Base-by-base conservation (phyloP, 2,888 invertebrate species). In the Acrobasis suavella region DNA sequence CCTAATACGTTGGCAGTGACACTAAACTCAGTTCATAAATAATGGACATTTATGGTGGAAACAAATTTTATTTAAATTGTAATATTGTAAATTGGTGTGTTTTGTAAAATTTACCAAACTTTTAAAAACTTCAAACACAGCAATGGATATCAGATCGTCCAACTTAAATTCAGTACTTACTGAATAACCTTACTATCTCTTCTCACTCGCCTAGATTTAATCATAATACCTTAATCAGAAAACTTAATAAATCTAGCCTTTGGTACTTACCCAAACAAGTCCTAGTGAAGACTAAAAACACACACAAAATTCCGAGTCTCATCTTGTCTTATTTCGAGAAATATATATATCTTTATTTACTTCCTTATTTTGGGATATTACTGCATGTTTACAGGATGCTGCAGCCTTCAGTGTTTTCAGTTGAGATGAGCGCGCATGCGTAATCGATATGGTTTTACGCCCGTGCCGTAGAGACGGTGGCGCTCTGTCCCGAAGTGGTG, bases 201-300 rank as follows among this genome's bases (percentile, higher is more conserved):
- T 32, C 32, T 32, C 8, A 32, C 32, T 32, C 2, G 32, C 32
- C 22, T 22, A 22, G 22, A 22, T 32, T 22, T 32, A 32, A 32
- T 32, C 8, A 32, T 32, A 32, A 7, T 32, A 32, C 32, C 32
- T 32, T 32, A 32, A 6, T 32, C 32, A 32, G 2, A 2, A 32
- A 32, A 7, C 32, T 7, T 32, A 8, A 12, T 50, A 56, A 32
- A 16, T 32, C 12, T 12, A 63, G 54, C 50, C 58, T 52, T 62
- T n/a, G n/a, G n/a, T n/a, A 85, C 87, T 89, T 71, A 90, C 89
- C 89, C 12, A 81, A 66, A 74, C 83, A 80, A 66, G 64, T 79
- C 50, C 75, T 78, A 8, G 74, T 64, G 50, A 76, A 80, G n/a
- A 69, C 72, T 3, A 89, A 69, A 38, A 87, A 64, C 37, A 87